These are phyloP conservation scores for Hypsopygia costalis DNA, from an alignment of 2,888 invertebrate species.

Conservation along the genomic window DNA sequence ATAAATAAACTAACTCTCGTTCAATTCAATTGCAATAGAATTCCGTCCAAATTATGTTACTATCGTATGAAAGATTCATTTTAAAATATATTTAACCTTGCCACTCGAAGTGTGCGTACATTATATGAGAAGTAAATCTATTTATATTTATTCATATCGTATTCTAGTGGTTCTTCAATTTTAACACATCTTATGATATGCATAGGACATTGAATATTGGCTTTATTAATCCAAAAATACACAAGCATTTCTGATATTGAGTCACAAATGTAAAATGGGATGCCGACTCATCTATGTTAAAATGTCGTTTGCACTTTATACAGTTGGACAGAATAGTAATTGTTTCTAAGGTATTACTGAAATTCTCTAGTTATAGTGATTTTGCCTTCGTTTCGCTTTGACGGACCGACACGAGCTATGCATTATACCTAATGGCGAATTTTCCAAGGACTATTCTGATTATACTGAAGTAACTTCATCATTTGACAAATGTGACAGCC, in stretches of 20 bases:
- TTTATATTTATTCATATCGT: neutral
- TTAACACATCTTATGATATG: no score
- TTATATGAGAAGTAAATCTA: no score
- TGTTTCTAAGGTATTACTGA: neutral
- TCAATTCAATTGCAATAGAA: conserved; percentile 39
- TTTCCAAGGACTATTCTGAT: no score
- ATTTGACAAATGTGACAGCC: no score
- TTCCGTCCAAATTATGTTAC: conserved; percentile 65
- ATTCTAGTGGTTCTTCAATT: neutral
- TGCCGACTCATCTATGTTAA: no score
- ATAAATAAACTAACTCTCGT: conserved; percentile 6
- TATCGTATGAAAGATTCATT: conserved; percentile 22
- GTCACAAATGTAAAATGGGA: no score
- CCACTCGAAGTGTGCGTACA: neutral
- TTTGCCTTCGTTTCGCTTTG: neutral
- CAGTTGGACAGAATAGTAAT: no score
- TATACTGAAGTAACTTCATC: no score
- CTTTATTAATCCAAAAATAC: neutral
- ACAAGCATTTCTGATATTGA: conserved; percentile 12
- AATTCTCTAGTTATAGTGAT: neutral
- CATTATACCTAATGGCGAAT: neutral
- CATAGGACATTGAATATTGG: neutral
- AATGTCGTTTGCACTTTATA: no score
- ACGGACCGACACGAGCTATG: neutral
- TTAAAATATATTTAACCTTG: conserved; percentile 21